Evolutionary conservation across 2,113 vertebrate species (phyloP).

Genomic region (Baryphthengus martii): DNA sequence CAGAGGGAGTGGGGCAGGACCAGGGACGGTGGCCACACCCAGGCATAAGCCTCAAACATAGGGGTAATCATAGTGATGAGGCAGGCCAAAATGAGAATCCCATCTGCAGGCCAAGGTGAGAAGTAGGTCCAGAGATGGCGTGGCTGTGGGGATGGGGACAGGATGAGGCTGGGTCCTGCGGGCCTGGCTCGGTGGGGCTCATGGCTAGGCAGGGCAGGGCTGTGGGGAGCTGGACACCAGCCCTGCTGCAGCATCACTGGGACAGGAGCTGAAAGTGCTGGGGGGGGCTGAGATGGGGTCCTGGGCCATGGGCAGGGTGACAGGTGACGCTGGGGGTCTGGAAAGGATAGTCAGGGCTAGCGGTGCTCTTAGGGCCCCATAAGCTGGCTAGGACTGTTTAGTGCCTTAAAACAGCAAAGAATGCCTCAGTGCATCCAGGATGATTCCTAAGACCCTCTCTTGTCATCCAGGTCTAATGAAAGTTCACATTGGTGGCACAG

Average conservation of each 20-base stretch:
- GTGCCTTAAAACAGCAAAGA: background rate
- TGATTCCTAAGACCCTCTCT: background rate
- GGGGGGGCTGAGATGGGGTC: too few relatives aligned
- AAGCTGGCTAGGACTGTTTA: background rate
- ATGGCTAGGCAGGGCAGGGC: background rate
- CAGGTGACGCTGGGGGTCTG: too few relatives aligned
- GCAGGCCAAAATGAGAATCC: background rate
- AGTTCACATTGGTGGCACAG: accelerated
- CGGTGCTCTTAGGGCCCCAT: accelerated
- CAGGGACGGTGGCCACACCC: background rate
- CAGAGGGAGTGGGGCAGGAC: accelerated
- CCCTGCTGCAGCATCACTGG: accelerated
- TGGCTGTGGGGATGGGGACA: background rate
- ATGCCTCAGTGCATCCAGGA: background rate
- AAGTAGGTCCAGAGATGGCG: accelerated
- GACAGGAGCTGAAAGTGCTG: too few relatives aligned
- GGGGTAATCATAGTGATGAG: background rate
- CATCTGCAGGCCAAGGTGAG: accelerated
- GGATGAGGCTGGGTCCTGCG: background rate
- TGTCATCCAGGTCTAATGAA: background rate
- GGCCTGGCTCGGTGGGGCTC: accelerated
- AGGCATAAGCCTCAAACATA: background rate
- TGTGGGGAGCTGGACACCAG: background rate
- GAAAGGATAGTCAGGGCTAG: background rate
- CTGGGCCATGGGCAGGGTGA: background rate